A percentile compares a stretch with the other conserved stretches of the same genome.
phyloP scores from a whole-genome alignment of 2,888 invertebrate species.

The Pandemis corylana region DNA sequence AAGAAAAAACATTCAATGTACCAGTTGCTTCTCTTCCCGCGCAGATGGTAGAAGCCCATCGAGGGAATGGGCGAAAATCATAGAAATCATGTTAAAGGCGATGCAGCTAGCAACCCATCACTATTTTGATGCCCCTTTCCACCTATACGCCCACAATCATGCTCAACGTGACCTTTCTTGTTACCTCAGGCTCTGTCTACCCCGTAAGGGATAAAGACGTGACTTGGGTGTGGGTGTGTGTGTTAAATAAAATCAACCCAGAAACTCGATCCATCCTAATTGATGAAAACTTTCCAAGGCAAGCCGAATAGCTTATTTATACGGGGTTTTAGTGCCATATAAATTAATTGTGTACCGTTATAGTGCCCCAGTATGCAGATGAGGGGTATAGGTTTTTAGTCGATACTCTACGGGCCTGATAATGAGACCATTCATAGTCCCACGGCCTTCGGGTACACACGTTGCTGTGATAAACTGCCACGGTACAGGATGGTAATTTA shows the following conservation, averaged over 20 bases:
- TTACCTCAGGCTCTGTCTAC: no score
- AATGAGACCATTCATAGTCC: slow-evolving; percentile 34
- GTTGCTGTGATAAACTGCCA: slow-evolving; percentile 17
- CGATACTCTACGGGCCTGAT: slow-evolving; percentile 18
- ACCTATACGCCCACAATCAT: no score
- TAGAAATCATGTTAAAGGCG: no score
- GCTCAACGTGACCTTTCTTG: no score
- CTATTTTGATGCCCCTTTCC: no score
- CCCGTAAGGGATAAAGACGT: no score
- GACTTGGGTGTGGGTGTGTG: no score
- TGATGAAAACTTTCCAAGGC: slow-evolving; percentile 14
- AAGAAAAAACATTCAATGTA: no score
- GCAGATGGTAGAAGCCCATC: no score
- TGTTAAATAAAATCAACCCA: background rate
- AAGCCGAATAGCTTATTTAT: slow-evolving; percentile 33
- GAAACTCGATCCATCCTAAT: slow-evolving; percentile 9
- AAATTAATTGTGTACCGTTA: slow-evolving; percentile 38
- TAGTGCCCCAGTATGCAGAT: slow-evolving; percentile 33
- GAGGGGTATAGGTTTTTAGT: slow-evolving; percentile 25
- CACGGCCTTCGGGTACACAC: slow-evolving; percentile 15
- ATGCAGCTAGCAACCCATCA: no score
- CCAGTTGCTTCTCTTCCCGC: no score
- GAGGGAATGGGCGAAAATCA: no score
- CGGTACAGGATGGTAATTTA: slow-evolving; percentile 13
- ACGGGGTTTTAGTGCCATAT: slow-evolving; percentile 30